phyloP scores from a whole-genome alignment of 2,113 vertebrate genomes.

The Poicephalus gulielmi region DNA sequence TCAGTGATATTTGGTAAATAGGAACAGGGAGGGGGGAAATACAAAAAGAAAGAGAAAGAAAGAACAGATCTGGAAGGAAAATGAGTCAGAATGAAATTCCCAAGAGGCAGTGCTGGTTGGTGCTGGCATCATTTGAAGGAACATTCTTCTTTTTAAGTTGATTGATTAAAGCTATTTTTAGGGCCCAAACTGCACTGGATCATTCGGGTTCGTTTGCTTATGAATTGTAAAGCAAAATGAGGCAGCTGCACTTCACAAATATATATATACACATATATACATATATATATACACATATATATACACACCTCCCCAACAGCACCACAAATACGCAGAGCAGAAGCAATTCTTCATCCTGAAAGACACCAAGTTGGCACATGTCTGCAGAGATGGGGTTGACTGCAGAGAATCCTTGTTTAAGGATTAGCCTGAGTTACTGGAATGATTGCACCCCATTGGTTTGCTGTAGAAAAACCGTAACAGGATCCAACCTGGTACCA shows the following conservation, averaged over 20 bases:
- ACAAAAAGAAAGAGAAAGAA: neutral
- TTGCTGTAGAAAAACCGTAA: neutral
- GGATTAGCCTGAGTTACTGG: neutral
- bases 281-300: neutral
- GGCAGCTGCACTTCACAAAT: neutral
- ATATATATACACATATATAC: neutral
- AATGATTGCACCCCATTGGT: neutral
- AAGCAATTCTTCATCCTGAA: neutral
- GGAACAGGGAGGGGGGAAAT: neutral
- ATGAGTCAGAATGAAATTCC: constrained; percentile 23
- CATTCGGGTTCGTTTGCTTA: neutral
- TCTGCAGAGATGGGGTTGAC: neutral
- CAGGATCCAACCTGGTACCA: neutral
- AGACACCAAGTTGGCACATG: neutral
- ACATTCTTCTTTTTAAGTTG: constrained; percentile 17
- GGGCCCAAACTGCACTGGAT: neutral
- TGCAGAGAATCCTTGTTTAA: neutral
- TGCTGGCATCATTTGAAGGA: constrained; percentile 14
- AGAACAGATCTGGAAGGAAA: neutral
- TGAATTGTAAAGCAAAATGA: neutral
- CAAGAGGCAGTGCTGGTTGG: neutral
- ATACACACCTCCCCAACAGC: neutral
- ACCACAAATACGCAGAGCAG: neutral
- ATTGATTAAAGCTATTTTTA: constrained; percentile 57
- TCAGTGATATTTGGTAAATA: neutral